Evolutionary conservation across 2,888 invertebrate genomes (phyloP), one percentile per base, ranked within the genome.

Genomic region (Ectropis crepuscularia): DNA sequence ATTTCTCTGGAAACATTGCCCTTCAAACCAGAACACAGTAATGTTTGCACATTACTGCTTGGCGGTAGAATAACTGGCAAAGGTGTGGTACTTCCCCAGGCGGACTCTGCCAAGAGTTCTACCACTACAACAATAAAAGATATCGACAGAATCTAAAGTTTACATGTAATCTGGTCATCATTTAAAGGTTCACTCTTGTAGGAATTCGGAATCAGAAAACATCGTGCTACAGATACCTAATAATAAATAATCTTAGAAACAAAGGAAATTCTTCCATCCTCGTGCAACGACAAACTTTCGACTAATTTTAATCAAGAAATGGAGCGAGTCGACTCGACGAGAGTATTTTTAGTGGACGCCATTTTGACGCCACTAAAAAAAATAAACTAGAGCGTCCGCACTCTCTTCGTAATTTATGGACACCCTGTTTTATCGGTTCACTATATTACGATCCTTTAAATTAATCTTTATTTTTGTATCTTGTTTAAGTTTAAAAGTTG

Each of bases 311-410:
- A 85, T 84, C 80, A 75, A 68, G 59, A 53, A 54, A 61, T 49
- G 77, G 80, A 81, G 77, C 80, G 81, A 75, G 60, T 71, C 79
- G 78, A 78, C 82, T 84, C 86, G 85, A 80, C 83, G 78, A 82
- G 80, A 65, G 78, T 90, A 90, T 90, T 90, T 90, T 86, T 82
- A 81, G 87, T 77, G 72, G 81, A 83, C 85, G 84, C 83, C 84
- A 79, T 85, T 83, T 81, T 79, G 82, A 82, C 81, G 85, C 81
- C 83, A 61, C 60, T 57, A 53, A 83, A 83, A 86, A 87, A 28
- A 82, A 82, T 79, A 85, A 81, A 81, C 78, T 82, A 81, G 74
- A 78, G 74, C 80, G 77, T 81, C 76, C 74, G 72, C 78, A 78
- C 78, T 81, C 79, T 77, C 77, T 76, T 71, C 67, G 74, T 85